These are phyloP conservation scores for Macaria liturata DNA, from an alignment of 2,888 invertebrate genomes.

Conservation along the genomic window DNA sequence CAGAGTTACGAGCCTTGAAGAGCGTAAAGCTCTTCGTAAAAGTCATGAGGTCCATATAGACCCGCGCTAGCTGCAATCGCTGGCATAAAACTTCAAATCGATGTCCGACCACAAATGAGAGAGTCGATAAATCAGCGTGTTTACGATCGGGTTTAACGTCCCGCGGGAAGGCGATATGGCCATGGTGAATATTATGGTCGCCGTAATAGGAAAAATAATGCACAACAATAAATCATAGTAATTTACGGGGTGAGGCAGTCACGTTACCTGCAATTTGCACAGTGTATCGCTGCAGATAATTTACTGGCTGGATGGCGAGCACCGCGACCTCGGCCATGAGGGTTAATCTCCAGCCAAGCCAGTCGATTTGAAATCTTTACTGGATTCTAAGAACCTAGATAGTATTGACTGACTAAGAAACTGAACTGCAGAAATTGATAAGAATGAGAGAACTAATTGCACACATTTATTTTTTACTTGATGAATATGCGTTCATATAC, in stretches of 20 bases:
- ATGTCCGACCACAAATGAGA: slow-evolving; percentile 52
- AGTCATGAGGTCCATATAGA: not conserved
- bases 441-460: too few relatives aligned
- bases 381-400: too few relatives aligned
- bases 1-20: not conserved
- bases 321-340: too few relatives aligned
- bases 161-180: slow-evolving; percentile 41
- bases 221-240: slow-evolving; percentile 53
- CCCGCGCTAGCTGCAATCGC: slow-evolving; percentile 4
- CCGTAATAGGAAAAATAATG: slow-evolving; percentile 41
- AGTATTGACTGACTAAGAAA: too few relatives aligned
- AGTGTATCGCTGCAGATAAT: slow-evolving; percentile 30
- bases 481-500: too few relatives aligned
- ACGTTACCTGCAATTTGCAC: slow-evolving; percentile 38
- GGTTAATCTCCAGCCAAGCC: too few relatives aligned
- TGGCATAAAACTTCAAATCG: slow-evolving; percentile 54
- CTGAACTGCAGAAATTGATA: too few relatives aligned
- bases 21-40: slow-evolving; percentile 7
- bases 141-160: slow-evolving; percentile 54
- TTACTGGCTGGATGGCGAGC: slow-evolving; percentile 10
- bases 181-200: slow-evolving; percentile 38
- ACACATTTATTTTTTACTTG: too few relatives aligned
- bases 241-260: slow-evolving; percentile 49
- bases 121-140: slow-evolving; percentile 58
- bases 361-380: too few relatives aligned